A percentile compares a stretch with the other conserved stretches of the same genome.
These are phyloP conservation scores for Protosalanx chinensis DNA, from an alignment of 2,797 vertebrate genomes.

Conservation along the genomic window DNA sequence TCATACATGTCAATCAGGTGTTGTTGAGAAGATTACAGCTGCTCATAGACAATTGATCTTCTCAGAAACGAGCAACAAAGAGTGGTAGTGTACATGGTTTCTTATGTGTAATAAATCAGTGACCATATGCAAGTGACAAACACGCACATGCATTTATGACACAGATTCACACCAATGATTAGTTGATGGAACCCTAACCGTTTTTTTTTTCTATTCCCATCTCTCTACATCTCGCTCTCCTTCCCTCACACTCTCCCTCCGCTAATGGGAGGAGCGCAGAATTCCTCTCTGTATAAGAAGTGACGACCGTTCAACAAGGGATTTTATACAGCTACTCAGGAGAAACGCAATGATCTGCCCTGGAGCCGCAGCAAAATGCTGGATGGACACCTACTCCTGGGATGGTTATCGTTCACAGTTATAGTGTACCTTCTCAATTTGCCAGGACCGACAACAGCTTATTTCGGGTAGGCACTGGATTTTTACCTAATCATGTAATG, in stretches of 20 bases:
- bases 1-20: conserved; percentile 11
- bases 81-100: background rate
- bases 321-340: conserved; percentile 83
- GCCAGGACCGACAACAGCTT: conserved; percentile 84
- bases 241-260: conserved; percentile 39
- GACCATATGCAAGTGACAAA: background rate
- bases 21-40: background rate
- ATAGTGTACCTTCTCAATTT: conserved; percentile 78
- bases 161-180: background rate
- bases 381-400: conserved; percentile 93
- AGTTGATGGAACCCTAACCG: background rate
- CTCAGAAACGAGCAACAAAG: conserved; percentile 16
- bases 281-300: conserved; percentile 80
- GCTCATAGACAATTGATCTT: conserved; percentile 13
- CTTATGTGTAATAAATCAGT: background rate
- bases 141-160: background rate
- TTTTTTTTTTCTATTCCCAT: conserved; percentile 27
- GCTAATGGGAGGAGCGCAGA: conserved; percentile 73
- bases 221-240: conserved; percentile 32
- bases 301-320: conserved; percentile 72
- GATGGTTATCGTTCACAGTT: conserved; percentile 88
- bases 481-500: conserved; percentile 30
- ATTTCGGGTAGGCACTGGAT: conserved; percentile 87
- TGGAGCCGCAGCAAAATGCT: conserved; percentile 98
- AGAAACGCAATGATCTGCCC: conserved; percentile 96